These are phyloP conservation scores for Calidris pygmaea DNA, from an alignment of 2,113 vertebrate species.

Conservation along the genomic window DNA sequence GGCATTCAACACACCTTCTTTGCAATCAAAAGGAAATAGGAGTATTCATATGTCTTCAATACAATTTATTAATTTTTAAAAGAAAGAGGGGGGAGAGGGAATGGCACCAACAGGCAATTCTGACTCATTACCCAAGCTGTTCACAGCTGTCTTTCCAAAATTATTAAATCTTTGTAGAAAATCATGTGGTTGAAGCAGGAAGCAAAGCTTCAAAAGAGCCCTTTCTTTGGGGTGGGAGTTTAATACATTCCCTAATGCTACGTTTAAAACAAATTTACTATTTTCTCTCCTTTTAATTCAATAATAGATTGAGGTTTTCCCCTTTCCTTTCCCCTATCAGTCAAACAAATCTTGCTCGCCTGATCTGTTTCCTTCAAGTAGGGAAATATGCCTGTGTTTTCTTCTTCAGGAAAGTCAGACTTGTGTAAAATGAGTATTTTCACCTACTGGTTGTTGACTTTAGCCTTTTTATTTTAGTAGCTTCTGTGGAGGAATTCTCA, in stretches of 20 bases:
- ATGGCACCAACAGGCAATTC: neutral
- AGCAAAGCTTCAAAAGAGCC: neutral
- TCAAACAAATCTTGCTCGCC: neutral
- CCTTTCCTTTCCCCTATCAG: neutral
- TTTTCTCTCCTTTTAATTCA: neutral
- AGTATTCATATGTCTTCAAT: neutral
- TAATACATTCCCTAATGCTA: neutral
- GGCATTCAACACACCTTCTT: neutral
- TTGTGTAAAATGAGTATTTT: neutral
- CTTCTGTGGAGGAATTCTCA: neutral
- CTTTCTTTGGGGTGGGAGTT: neutral
- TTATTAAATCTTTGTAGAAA: neutral
- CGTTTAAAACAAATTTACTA: neutral
- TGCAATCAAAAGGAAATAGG: neutral
- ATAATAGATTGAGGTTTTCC: neutral
- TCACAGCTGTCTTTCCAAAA: neutral
- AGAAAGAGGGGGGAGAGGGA: too few relatives aligned
- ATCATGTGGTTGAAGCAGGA: neutral
- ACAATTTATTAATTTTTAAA: neutral
- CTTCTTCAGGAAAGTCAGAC: neutral
- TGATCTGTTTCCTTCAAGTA: neutral
- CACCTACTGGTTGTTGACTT: neutral
- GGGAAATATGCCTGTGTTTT: neutral
- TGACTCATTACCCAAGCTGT: neutral
- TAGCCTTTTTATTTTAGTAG: neutral